Conservation (phyloP, 1,140 invertebrate genomes). For the Aphaenogaster floridana region DNA sequence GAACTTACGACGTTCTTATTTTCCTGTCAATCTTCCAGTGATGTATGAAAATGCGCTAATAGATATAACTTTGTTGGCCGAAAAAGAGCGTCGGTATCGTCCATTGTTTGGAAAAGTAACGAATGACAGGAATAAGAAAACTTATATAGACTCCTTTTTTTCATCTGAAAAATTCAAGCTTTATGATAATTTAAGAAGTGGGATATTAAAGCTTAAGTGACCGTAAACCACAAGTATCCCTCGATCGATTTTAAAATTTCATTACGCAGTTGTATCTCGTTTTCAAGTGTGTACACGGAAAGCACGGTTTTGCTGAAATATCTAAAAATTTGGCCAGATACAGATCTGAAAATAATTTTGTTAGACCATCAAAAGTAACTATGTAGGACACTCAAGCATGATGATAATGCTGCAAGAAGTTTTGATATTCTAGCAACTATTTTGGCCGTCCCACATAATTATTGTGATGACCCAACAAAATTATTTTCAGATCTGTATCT, state of each 20-base stretch:
- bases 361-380: too few species aligned
- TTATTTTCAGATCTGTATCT: too few species aligned
- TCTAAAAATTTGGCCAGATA: too few species aligned
- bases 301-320: too few species aligned
- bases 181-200: not conserved
- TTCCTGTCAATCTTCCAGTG: slow-evolving; percentile 36
- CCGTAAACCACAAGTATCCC: not conserved
- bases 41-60: slow-evolving; percentile 27
- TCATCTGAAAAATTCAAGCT: not conserved
- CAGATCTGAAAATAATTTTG: too few species aligned
- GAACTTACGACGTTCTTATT: slow-evolving; percentile 54
- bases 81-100: not conserved
- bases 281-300: not conserved
- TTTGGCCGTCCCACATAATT: too few species aligned
- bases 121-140: not conserved
- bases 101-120: not conserved
- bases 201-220: not conserved
- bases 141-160: not conserved
- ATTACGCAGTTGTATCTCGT: not conserved
- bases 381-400: too few species aligned
- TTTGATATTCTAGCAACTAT: too few species aligned
- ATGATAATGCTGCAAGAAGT: too few species aligned
- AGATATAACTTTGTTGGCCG: not conserved
- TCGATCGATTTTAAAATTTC: not conserved
- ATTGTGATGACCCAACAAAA: too few species aligned